A percentile compares a stretch with the other conserved stretches of the same genome.
Evolutionary conservation across 1,140 invertebrate species (phyloP).

Genomic region (Heliconius hermathena): DNA sequence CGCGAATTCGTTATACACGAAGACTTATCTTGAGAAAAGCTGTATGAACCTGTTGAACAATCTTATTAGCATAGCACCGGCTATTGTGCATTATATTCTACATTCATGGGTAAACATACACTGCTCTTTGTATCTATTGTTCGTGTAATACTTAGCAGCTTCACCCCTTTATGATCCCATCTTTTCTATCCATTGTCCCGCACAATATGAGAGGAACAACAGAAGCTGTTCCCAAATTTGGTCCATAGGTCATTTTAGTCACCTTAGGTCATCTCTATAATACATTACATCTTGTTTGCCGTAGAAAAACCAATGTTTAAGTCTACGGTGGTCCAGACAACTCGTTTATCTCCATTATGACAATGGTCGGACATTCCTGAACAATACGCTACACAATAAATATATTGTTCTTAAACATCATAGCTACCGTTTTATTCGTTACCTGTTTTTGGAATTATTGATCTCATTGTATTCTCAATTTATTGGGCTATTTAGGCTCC

Average conservation of each 20-base stretch:
- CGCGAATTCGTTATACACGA: slow-evolving; percentile 80
- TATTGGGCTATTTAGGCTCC: slow-evolving; percentile 64
- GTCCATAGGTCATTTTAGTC: slow-evolving; percentile 68
- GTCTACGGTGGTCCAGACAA: slow-evolving; percentile 48
- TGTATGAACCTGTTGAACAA: slow-evolving; percentile 71
- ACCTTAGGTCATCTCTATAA: slow-evolving; percentile 70
- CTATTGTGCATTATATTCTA: slow-evolving; percentile 71
- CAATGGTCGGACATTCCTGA: slow-evolving; percentile 52
- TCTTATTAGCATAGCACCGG: slow-evolving; percentile 72
- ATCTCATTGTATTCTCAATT: slow-evolving; percentile 71
- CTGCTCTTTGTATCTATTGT: slow-evolving; percentile 75
- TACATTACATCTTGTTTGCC: slow-evolving; percentile 60
- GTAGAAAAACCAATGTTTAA: slow-evolving; percentile 73
- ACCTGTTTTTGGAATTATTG: slow-evolving; percentile 67
- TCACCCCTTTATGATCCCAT: slow-evolving; percentile 72
- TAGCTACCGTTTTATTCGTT: slow-evolving; percentile 74
- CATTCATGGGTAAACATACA: slow-evolving; percentile 80
- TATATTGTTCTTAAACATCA: slow-evolving; percentile 67
- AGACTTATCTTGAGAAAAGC: slow-evolving; percentile 76
- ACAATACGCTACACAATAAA: slow-evolving; percentile 61
- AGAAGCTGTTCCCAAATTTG: slow-evolving; percentile 56
- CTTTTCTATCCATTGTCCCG: slow-evolving; percentile 63
- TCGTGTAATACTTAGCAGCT: slow-evolving; percentile 75
- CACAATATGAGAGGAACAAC: slow-evolving; percentile 57
- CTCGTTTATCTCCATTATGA: slow-evolving; percentile 44